A percentile compares a stretch with the other conserved stretches of the same genome.
phyloP scores from a whole-genome alignment of 64 coral and sea anemone genomes.

The Dendrophyllia cribrosa region DNA sequence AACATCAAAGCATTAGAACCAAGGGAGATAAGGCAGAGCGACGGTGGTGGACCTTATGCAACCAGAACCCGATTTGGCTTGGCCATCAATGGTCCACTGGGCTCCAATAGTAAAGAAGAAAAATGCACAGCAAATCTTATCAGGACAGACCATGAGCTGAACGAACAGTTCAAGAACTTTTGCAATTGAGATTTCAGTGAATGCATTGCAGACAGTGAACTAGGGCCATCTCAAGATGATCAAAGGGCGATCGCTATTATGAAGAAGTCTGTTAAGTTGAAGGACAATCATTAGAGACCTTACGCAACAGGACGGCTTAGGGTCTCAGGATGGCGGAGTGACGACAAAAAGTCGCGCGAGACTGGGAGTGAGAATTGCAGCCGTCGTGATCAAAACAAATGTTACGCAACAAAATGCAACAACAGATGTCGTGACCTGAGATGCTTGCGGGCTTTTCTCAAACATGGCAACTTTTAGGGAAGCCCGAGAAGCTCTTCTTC shows the following conservation, averaged over 20 bases:
- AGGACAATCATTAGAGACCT: slow-evolving; percentile 2
- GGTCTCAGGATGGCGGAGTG: slow-evolving; percentile 4
- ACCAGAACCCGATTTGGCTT: slow-evolving; percentile 48
- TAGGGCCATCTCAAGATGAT: no score
- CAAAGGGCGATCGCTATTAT: no score
- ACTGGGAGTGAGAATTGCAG: no score
- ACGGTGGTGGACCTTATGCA: no score
- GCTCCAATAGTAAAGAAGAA: background rate
- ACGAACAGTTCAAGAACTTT: slow-evolving; percentile 57
- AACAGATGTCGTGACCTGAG: no score
- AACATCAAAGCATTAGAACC: no score
- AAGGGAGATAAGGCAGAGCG: no score
- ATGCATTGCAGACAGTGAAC: no score
- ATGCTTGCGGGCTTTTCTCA: background rate
- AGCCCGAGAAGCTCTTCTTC: background rate
- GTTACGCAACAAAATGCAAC: background rate
- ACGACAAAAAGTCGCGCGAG: no score
- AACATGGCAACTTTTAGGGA: background rate
- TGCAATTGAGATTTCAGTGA: background rate
- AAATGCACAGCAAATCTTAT: slow-evolving; percentile 27
- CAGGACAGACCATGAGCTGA: slow-evolving; percentile 26
- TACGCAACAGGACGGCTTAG: slow-evolving; percentile 30
- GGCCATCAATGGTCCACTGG: background rate
- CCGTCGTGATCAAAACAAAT: slow-evolving; percentile 8
- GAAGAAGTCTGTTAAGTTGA: no score